Evolutionary conservation across 37 sponge, comb jelly and placozoan species (phyloP), one percentile per base, ranked within the genome.

Genomic region (Bolinopsis microptera): DNA sequence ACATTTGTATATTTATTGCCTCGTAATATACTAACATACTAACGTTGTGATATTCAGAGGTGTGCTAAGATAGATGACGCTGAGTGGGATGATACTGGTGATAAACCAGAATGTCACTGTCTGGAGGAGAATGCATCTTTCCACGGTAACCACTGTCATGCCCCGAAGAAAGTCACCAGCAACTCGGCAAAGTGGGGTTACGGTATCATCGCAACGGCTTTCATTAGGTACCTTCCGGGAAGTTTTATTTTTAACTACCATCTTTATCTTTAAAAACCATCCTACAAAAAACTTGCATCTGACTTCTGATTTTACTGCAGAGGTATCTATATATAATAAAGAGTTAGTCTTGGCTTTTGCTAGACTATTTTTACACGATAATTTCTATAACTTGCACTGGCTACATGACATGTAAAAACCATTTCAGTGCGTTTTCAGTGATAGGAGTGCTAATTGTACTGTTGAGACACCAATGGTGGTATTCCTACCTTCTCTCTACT

Each of bases 131-230:
- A 48, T 41, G 90, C 90, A 23, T 25, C 38, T 28, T 86, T 86
- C 31, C 90, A 86, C 48, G 61, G 41, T n/a, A 38, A 86, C 28
- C 90, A 86, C 90, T 86, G 90, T 27, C 90, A 86, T 48, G 61
- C 48, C 0, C 30, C 13, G 26, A 37, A 33, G 1, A 37, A 80
- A 5, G 23, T 8, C 16, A 30, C n/a, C 26, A 24, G 25, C 26
- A 48, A 1, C 28, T 8, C 90, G 37, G 35, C 34, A 39, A 86
- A 86, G 48, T 86, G 90, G 90, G 41, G 41, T 39, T 86, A 41
- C 36, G 90, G 90, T 16, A 39, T 86, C 27, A 39, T 86, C 2
- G 90, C 90, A 0, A 22, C 30, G 1, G 90, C 90, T 40, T 27
- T 86, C 61, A 41, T 86, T 0, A 77, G 80, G 80, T 77, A 28